A percentile compares a stretch with the other conserved stretches of the same genome.
Evolutionary conservation across 1,140 invertebrate genomes (phyloP).

Genomic region (Atta cephalotes): DNA sequence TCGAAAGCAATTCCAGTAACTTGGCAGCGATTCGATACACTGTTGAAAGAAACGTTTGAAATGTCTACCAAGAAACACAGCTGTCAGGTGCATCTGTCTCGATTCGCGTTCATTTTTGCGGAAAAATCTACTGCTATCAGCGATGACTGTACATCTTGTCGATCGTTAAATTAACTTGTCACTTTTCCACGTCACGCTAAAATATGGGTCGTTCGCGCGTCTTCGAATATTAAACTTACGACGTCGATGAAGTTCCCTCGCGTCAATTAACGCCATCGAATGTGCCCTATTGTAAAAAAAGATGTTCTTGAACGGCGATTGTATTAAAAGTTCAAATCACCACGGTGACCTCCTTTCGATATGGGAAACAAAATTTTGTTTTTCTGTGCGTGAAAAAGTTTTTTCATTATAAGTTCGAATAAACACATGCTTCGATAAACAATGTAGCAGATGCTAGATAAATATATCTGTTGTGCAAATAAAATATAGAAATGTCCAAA

Average conservation of each 20-base stretch:
- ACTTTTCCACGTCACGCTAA: conserved; percentile 14
- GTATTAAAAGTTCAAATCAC: neutral
- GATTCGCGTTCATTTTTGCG: conserved; percentile 23
- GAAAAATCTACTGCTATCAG: conserved; percentile 10
- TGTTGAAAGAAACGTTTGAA: conserved; percentile 39
- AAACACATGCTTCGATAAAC: conserved; percentile 10
- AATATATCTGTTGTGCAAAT: conserved; percentile 14
- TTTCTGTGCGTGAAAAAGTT: neutral
- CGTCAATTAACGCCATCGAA: conserved; percentile 26
- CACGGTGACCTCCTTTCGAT: neutral
- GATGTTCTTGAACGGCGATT: neutral
- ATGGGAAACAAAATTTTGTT: neutral
- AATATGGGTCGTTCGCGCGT: conserved; percentile 15
- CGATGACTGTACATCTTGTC: conserved; percentile 17
- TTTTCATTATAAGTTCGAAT: neutral
- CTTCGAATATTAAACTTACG: conserved; percentile 23
- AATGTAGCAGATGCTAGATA: neutral
- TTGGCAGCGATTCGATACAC: conserved; percentile 28
- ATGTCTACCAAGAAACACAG: conserved; percentile 9
- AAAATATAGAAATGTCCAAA: neutral
- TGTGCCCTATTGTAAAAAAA: neutral
- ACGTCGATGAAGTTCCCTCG: neutral
- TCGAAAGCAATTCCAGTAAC: conserved; percentile 14
- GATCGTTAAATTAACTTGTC: conserved; percentile 50
- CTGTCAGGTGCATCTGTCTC: conserved; percentile 49